Evolutionary conservation across 2,113 vertebrate genomes (phyloP).

Genomic region (Sphyrna mokarran): DNA sequence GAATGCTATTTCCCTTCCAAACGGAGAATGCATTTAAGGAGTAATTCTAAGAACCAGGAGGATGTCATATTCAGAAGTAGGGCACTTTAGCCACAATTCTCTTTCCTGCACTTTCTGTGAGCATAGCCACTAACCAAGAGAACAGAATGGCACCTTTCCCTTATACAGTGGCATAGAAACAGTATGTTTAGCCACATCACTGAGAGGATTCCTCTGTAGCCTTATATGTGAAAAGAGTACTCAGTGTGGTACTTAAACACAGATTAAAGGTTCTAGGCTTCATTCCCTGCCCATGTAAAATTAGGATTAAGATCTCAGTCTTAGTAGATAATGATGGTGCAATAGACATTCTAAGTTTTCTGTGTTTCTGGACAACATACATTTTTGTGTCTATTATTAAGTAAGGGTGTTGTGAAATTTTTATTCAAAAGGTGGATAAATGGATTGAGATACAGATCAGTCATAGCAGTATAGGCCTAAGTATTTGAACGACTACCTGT

Average conservation of each 20-base stretch:
- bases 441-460: background rate
- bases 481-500: background rate
- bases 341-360: background rate
- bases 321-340: background rate
- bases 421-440: background rate
- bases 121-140: background rate
- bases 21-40: background rate
- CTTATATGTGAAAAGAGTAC: background rate
- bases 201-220: background rate
- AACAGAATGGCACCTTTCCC: background rate
- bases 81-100: background rate
- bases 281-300: background rate
- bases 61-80: background rate
- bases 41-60: background rate
- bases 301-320: background rate
- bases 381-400: background rate
- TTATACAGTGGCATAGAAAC: no score
- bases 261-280: background rate
- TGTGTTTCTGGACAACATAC: background rate
- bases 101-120: background rate
- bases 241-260: background rate
- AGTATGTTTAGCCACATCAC: no score
- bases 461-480: background rate
- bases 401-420: background rate
- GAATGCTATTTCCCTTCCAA: background rate